Base-by-base conservation (phyloP, 2,888 invertebrate genomes). In the Periphyllus acericola region DNA sequence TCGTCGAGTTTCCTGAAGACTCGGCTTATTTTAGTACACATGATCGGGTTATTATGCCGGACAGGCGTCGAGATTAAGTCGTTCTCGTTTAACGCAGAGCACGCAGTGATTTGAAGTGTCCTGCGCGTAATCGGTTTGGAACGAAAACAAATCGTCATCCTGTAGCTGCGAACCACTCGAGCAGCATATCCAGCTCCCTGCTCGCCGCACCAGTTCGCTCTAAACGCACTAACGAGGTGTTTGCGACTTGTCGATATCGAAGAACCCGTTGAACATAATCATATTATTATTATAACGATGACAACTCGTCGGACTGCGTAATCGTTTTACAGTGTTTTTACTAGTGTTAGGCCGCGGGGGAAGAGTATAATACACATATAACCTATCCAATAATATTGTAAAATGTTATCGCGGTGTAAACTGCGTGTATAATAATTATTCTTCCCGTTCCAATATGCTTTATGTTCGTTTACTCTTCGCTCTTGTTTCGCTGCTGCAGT, bases 391-490 rank as follows among this genome's bases (percentile, higher is more conserved):
- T n/a, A n/a, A n/a, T n/a, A 25, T 52, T 52, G 25, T n/a, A n/a
- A 21, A 5, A 8, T 25, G n/a, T 66, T n/a, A 66, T 5, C 40
- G 9, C 66, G 66, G 55, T 66, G 66, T 66, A n/a, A 66, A 66
- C 29, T 9, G 68, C 68, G 29, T 68, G 68, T 8, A n/a, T 11
- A 9, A 66, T 80, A 66, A 80, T 80, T 66, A 80, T 80, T 66
- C 60, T 68, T 40, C 40, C 80, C 68, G 36, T 80, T n/a, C 9
- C n/a, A 3, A 1, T 19, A 72, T 19, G 17, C 34, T n/a, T n/a
- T n/a, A n/a, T 29, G 17, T 72, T 34, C 19, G 19, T 72, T 34
- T 68, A 68, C 8, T 68, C 29, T 66, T 9, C n/a, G 29, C 14
- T 29, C 29, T 11, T n/a, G 6, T 0, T 29, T 11, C 3, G n/a